phyloP scores from a whole-genome alignment of 2,113 vertebrate genomes.

The Thermophis baileyi region DNA sequence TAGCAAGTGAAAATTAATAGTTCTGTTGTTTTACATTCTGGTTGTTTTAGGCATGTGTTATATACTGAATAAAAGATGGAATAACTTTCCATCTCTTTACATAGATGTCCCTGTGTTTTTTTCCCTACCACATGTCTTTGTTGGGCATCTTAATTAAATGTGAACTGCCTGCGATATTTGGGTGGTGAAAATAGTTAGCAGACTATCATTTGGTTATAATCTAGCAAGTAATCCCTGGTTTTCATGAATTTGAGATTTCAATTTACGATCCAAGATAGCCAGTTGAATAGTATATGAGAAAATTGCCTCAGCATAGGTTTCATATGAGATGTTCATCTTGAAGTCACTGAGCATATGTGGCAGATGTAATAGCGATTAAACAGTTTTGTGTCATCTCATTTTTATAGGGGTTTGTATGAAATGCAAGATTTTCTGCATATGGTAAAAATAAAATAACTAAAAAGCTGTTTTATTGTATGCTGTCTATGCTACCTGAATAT shows the following conservation, averaged over 20 bases:
- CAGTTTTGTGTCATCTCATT: not conserved
- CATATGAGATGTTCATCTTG: not conserved
- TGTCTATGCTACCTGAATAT: not conserved
- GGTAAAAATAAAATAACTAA: not conserved
- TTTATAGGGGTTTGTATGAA: not conserved
- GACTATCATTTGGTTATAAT: not conserved
- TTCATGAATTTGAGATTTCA: not conserved
- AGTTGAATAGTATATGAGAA: not conserved
- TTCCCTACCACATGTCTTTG: too few species aligned
- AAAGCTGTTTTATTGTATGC: not conserved
- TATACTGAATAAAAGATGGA: not conserved
- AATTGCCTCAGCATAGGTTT: not conserved
- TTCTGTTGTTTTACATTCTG: not conserved
- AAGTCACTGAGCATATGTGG: not conserved
- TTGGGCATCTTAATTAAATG: not conserved
- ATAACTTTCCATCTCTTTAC: not conserved
- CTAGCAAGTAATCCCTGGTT: not conserved
- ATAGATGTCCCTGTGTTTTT: not conserved
- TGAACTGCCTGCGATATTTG: not conserved
- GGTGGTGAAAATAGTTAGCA: not conserved
- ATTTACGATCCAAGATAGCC: not conserved
- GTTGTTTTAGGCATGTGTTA: not conserved
- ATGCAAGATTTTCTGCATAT: not conserved
- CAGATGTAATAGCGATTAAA: not conserved
- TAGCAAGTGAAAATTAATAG: constrained; percentile 1